phyloP scores from a whole-genome alignment of 2,113 vertebrate species.

The Dermatemys mawii region DNA sequence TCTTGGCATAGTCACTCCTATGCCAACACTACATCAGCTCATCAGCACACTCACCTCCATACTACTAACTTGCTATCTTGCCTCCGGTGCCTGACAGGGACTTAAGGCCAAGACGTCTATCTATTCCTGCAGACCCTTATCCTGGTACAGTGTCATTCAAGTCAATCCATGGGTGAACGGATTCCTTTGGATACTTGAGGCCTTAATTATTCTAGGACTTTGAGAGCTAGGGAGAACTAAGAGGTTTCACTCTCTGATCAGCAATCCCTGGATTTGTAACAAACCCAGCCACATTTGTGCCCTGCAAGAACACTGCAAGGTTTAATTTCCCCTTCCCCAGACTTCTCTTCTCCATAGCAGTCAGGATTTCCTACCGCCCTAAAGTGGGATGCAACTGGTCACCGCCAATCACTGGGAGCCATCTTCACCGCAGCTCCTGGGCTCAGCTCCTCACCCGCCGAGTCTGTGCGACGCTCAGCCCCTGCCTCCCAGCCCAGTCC shows the following conservation, averaged over 20 bases:
- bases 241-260: neutral
- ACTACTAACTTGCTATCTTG: accelerated
- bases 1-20: neutral
- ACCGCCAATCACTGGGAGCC: neutral
- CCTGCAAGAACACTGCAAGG: neutral
- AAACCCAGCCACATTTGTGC: neutral
- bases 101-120: neutral
- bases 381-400: neutral
- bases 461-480: neutral
- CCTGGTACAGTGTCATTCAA: neutral
- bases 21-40: neutral
- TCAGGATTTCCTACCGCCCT: neutral
- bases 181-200: neutral
- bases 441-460: neutral
- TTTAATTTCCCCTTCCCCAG: neutral
- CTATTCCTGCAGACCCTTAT: neutral
- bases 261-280: neutral
- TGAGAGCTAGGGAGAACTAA: neutral
- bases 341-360: neutral
- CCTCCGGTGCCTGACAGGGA: accelerated
- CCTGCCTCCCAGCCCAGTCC: neutral
- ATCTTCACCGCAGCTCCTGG: neutral
- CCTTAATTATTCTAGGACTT: neutral
- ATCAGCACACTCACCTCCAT: accelerated
- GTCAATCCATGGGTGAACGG: neutral